Percentiles rank a stretch among this genome's conserved stretches.
phyloP scores from a whole-genome alignment of 2,113 vertebrate genomes.

The Lagenorhynchus albirostris region DNA sequence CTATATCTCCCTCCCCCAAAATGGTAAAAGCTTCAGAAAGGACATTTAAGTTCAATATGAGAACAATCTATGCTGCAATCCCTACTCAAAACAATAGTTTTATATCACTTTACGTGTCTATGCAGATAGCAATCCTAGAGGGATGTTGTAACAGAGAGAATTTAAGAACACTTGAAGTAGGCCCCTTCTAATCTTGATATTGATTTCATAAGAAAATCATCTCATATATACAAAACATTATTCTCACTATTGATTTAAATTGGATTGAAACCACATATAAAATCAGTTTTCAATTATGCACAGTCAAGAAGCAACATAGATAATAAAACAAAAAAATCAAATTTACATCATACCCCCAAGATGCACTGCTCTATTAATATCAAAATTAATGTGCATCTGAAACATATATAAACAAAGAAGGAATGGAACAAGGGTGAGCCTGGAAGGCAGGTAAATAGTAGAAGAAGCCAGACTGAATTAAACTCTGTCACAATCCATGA shows the following conservation, averaged over 20 bases:
- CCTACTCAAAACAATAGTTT: not conserved
- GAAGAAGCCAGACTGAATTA: not conserved
- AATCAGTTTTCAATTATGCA: slow-evolving; percentile 15
- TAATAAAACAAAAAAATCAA: not conserved
- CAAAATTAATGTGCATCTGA: not conserved
- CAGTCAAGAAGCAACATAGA: not conserved
- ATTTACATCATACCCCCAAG: not conserved
- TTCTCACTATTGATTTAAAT: not conserved
- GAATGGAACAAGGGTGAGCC: not conserved
- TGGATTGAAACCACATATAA: not conserved
- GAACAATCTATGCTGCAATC: not conserved
- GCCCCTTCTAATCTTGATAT: not conserved
- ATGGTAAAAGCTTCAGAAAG: not conserved
- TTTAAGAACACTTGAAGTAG: not conserved
- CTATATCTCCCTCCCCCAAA: not conserved
- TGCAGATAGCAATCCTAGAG: not conserved
- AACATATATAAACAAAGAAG: not conserved
- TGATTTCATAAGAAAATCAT: not conserved
- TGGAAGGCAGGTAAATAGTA: not conserved
- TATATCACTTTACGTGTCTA: not conserved
- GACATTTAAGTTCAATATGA: not conserved
- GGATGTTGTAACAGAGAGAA: not conserved
- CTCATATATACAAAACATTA: not conserved
- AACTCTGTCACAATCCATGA: not conserved
- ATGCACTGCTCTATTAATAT: not conserved